Percentiles rank a stretch among this genome's conserved stretches.
Evolutionary conservation across 1,140 invertebrate genomes (phyloP).

Genomic region (Pseudomyrmex concolor): DNA sequence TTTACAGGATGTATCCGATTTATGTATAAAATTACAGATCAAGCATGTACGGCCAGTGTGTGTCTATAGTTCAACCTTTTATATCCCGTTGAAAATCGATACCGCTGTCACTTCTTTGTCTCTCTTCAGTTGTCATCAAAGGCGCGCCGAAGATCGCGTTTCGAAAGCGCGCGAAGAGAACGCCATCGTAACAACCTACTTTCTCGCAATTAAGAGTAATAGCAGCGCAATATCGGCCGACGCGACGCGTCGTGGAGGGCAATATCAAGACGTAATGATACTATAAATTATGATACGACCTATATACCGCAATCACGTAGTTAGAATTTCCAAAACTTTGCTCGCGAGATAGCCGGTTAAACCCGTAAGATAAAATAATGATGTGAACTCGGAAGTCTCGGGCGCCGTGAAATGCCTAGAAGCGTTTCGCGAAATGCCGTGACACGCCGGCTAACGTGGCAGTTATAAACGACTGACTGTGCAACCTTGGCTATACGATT

Average conservation of each 20-base stretch:
- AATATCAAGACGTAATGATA: constrained; percentile 47
- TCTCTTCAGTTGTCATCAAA: constrained; percentile 28
- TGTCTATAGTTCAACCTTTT: constrained; percentile 27
- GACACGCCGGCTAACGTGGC: constrained; percentile 25
- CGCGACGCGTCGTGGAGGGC: background rate
- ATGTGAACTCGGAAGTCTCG: background rate
- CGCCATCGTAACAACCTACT: constrained; percentile 39
- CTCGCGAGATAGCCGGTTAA: constrained; percentile 8
- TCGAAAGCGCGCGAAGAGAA: constrained; percentile 19
- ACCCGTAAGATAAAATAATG: constrained; percentile 39
- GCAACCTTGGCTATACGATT: constrained; percentile 15
- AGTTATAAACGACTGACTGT: constrained; percentile 35
- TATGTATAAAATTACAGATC: constrained; percentile 14
- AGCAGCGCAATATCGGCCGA: constrained; percentile 11
- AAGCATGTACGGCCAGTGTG: constrained; percentile 3
- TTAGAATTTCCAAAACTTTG: constrained; percentile 38
- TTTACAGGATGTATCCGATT: constrained; percentile 7
- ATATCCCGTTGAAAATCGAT: constrained; percentile 36
- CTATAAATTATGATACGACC: constrained; percentile 32
- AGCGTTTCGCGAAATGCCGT: constrained; percentile 33
- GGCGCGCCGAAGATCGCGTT: constrained; percentile 20
- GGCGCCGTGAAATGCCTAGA: constrained; percentile 2
- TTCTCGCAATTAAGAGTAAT: constrained; percentile 54
- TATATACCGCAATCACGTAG: constrained; percentile 25
- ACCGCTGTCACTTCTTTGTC: constrained; percentile 14